Conservation (phyloP, 2,113 vertebrate genomes). For the Pseudopipra pipra region DNA sequence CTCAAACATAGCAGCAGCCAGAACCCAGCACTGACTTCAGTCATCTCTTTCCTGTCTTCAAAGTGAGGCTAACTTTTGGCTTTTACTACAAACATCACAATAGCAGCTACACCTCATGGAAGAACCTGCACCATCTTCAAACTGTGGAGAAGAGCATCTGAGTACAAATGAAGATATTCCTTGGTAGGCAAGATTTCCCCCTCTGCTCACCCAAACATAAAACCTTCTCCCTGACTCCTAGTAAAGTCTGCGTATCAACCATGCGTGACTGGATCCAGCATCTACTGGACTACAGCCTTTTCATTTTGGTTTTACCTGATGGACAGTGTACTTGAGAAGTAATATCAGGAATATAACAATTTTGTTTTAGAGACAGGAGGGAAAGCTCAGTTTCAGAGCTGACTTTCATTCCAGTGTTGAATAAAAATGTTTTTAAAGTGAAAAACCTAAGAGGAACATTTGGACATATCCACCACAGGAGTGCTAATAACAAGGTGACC, state of each 20-base stretch:
- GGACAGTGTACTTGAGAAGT: not conserved
- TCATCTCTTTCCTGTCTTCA: not conserved
- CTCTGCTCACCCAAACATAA: not conserved
- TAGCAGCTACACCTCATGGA: not conserved
- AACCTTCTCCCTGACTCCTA: fast-evolving
- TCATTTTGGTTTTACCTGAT: not conserved
- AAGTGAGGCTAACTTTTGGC: not conserved
- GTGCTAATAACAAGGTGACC: not conserved
- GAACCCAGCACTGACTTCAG: not conserved
- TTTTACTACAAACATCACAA: not conserved
- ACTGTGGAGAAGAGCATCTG: not conserved
- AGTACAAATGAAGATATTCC: not conserved
- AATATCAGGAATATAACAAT: not conserved
- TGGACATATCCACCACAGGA: not conserved
- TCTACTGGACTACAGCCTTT: not conserved
- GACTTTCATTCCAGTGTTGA: not conserved
- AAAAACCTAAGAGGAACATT: not conserved
- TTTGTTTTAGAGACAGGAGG: not conserved
- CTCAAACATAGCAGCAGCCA: not conserved
- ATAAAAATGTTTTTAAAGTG: not conserved
- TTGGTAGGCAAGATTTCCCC: not conserved
- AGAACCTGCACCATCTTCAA: not conserved
- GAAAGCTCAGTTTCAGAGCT: not conserved
- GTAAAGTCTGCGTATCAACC: not conserved
- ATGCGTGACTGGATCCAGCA: not conserved